A percentile compares a stretch with the other conserved stretches of the same genome.
phyloP scores from a whole-genome alignment of 1,140 invertebrate species.

The Sitodiplosis mosellana region DNA sequence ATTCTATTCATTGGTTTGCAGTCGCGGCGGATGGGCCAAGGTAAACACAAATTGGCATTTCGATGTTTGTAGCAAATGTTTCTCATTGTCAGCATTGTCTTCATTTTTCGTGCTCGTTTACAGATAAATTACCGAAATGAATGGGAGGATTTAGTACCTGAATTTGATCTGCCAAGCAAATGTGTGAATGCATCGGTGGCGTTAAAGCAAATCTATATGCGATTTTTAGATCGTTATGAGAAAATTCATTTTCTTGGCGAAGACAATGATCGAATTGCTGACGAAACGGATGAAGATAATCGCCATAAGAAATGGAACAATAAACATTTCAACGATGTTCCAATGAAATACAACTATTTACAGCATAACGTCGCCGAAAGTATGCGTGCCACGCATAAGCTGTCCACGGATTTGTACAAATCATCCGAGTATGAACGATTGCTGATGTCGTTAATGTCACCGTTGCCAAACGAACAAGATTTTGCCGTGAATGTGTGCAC shows the following conservation, averaged over 20 bases:
- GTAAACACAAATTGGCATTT: slow-evolving; percentile 48
- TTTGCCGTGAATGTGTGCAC: slow-evolving; percentile 96
- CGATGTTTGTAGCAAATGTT: not conserved
- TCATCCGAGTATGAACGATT: slow-evolving; percentile 74
- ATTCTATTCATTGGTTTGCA: slow-evolving; percentile 77
- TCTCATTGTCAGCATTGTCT: not conserved
- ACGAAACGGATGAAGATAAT: slow-evolving; percentile 57
- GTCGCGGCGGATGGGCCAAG: slow-evolving; percentile 80
- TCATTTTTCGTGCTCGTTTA: slow-evolving; percentile 14
- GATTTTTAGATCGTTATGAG: slow-evolving; percentile 43
- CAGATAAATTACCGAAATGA: slow-evolving; percentile 70
- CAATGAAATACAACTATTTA: slow-evolving; percentile 61
- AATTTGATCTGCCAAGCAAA: slow-evolving; percentile 54
- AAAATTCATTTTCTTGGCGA: slow-evolving; percentile 40
- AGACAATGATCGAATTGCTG: slow-evolving; percentile 51
- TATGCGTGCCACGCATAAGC: slow-evolving; percentile 19
- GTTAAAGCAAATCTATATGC: slow-evolving; percentile 74
- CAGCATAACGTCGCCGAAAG: slow-evolving; percentile 63
- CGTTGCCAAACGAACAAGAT: slow-evolving; percentile 95
- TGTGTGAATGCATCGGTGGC: slow-evolving; percentile 75
- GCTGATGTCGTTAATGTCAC: slow-evolving; percentile 74
- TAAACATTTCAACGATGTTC: slow-evolving; percentile 48
- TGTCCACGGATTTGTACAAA: slow-evolving; percentile 40
- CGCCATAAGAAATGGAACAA: slow-evolving; percentile 47
- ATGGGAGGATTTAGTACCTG: slow-evolving; percentile 63